These are phyloP conservation scores for Macrosoma leucophasiata DNA, from an alignment of 2,888 invertebrate genomes.

Conservation along the genomic window DNA sequence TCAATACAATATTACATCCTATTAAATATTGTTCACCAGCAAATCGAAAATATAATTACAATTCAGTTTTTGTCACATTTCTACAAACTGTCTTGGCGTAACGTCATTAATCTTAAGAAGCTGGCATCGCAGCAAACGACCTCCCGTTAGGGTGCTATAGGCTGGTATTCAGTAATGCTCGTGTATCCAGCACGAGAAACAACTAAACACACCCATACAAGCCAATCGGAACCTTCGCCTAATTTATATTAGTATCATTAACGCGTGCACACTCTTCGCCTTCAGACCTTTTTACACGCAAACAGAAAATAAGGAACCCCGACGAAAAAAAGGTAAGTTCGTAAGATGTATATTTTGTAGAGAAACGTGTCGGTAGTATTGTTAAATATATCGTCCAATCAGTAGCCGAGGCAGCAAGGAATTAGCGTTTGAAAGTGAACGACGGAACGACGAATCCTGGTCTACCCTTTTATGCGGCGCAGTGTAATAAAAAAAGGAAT, in stretches of 20 bases:
- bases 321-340: conserved; percentile 51
- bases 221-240: conserved; percentile 61
- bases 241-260: conserved; percentile 65
- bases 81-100: conserved; percentile 65
- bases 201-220: conserved; percentile 53
- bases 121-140: conserved; percentile 72
- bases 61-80: conserved; percentile 55
- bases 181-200: conserved; percentile 47
- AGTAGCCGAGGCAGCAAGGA: conserved; percentile 61
- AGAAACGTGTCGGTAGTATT: conserved; percentile 66
- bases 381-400: conserved; percentile 75
- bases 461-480: conserved; percentile 67
- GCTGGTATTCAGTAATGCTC: conserved; percentile 61
- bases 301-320: conserved; percentile 65
- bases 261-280: conserved; percentile 40
- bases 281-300: conserved; percentile 49
- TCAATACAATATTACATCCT: background rate
- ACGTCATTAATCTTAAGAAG: conserved; percentile 70
- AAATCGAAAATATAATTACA: conserved; percentile 15
- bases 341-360: conserved; percentile 66
- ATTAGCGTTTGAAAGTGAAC: conserved; percentile 65
- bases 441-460: conserved; percentile 50
- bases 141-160: conserved; percentile 70
- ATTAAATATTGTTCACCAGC: conserved; percentile 2
- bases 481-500: conserved; percentile 64